Evolutionary conservation across 2,797 vertebrate genomes (phyloP).

Genomic region (Tenualosa thibaudeaui): DNA sequence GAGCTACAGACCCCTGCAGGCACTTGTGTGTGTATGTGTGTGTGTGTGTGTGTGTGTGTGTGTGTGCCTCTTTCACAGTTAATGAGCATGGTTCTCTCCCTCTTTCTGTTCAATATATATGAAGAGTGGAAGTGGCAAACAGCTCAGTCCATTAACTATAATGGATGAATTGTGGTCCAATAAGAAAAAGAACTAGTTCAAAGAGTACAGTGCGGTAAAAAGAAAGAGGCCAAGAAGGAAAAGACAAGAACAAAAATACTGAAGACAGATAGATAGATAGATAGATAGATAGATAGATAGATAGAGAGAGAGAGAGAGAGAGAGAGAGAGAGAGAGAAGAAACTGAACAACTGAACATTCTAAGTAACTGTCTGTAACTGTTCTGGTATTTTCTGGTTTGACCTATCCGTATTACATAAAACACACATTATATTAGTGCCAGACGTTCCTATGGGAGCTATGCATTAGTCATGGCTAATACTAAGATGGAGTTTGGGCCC

Average conservation of each 20-base stretch:
- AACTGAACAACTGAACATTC: too few relatives aligned
- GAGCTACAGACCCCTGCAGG: conserved; percentile 1
- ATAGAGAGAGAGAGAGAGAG: background rate
- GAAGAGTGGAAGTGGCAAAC: conserved; percentile 5
- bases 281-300: background rate
- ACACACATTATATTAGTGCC: too few relatives aligned
- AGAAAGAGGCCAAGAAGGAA: background rate
- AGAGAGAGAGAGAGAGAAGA: too few relatives aligned
- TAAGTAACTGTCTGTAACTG: too few relatives aligned
- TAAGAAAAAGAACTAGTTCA: background rate
- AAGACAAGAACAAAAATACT: too few relatives aligned
- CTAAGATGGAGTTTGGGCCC: background rate
- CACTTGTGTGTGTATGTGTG: background rate
- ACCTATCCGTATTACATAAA: too few relatives aligned
- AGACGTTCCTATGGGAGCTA: background rate
- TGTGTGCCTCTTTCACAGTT: conserved; percentile 1
- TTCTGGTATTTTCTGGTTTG: too few relatives aligned
- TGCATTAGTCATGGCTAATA: background rate
- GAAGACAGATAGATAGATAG: background rate
- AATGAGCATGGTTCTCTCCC: conserved; percentile 18
- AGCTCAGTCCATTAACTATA: conserved; percentile 24
- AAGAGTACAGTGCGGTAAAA: background rate
- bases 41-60: conserved; percentile 19
- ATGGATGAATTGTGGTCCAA: conserved; percentile 16
- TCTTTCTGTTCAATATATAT: conserved; percentile 23